Percentiles rank a stretch among this genome's conserved stretches.
These are phyloP conservation scores for Archips xylosteana DNA, from an alignment of 2,888 invertebrate species.

Conservation along the genomic window DNA sequence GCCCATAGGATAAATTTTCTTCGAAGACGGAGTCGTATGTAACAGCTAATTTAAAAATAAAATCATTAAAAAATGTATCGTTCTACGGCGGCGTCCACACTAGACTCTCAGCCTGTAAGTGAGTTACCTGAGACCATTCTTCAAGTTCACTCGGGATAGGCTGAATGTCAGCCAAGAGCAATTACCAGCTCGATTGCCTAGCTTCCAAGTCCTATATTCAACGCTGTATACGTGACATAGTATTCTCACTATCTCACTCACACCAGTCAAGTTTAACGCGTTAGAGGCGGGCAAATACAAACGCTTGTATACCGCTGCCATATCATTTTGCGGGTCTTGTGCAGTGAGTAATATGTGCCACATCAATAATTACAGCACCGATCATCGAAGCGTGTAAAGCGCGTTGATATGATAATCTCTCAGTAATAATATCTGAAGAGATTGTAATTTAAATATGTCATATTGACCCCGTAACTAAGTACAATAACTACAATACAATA, in stretches of 20 bases:
- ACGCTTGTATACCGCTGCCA: not conserved
- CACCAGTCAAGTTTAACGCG: not conserved
- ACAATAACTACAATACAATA: too few species aligned
- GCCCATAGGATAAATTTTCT: too few species aligned
- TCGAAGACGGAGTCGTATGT: too few species aligned
- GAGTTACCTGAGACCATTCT: not conserved
- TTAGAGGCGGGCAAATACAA: not conserved
- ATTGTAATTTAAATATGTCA: too few species aligned
- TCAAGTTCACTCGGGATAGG: not conserved
- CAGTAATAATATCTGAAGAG: too few species aligned
- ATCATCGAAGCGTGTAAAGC: not conserved
- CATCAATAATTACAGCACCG: not conserved
- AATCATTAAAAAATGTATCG: too few species aligned
- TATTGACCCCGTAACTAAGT: too few species aligned
- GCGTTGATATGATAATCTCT: too few species aligned
- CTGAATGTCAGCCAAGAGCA: not conserved
- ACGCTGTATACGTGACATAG: not conserved
- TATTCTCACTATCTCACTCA: not conserved
- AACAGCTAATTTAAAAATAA: too few species aligned
- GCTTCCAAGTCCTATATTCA: not conserved
- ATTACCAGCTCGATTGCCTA: constrained; percentile 15
- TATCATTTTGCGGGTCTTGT: not conserved
- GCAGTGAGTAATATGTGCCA: not conserved
- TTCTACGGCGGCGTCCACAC: too few species aligned
- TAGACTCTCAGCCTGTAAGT: too few species aligned